Evolutionary conservation across 1,140 invertebrate species (phyloP).

Genomic region (Drosophila takahashii): DNA sequence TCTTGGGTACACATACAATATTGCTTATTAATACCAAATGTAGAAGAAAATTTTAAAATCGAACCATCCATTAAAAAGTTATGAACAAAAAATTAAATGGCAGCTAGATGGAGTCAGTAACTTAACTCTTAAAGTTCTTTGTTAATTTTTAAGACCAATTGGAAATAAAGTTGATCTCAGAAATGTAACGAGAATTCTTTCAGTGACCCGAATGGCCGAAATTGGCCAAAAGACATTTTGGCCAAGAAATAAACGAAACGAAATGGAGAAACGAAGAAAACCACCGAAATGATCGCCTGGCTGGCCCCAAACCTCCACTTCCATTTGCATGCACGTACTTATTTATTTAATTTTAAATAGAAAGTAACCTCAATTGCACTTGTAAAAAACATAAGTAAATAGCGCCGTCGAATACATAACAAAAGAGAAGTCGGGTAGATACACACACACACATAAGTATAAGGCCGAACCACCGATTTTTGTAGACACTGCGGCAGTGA

Average conservation of each 20-base stretch:
- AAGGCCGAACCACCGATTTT: slow-evolving; percentile 18
- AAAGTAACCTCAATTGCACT: slow-evolving; percentile 79
- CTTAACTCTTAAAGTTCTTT: too few species aligned
- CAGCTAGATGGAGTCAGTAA: too few species aligned
- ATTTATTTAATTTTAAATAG: slow-evolving; percentile 77
- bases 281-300: slow-evolving; percentile 22
- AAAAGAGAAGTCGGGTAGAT: slow-evolving; percentile 27
- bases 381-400: slow-evolving; percentile 79
- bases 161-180: too few species aligned
- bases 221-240: slow-evolving; percentile 14
- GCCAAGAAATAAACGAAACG: slow-evolving; percentile 9
- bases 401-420: slow-evolving; percentile 44
- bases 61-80: too few species aligned
- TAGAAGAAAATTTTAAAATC: too few species aligned
- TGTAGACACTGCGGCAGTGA: slow-evolving; percentile 29
- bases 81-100: too few species aligned
- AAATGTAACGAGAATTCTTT: background rate
- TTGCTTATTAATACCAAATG: too few species aligned
- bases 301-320: slow-evolving; percentile 29
- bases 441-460: slow-evolving; percentile 32
- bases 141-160: too few species aligned
- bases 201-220: slow-evolving; percentile 1
- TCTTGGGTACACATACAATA: background rate
- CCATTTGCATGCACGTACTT: slow-evolving; percentile 69
- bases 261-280: slow-evolving; percentile 12